A percentile compares a stretch with the other conserved stretches of the same genome.
These are phyloP conservation scores for Peromyscus aztecus DNA, from an alignment of 2,797 vertebrate genomes.

Conservation along the genomic window DNA sequence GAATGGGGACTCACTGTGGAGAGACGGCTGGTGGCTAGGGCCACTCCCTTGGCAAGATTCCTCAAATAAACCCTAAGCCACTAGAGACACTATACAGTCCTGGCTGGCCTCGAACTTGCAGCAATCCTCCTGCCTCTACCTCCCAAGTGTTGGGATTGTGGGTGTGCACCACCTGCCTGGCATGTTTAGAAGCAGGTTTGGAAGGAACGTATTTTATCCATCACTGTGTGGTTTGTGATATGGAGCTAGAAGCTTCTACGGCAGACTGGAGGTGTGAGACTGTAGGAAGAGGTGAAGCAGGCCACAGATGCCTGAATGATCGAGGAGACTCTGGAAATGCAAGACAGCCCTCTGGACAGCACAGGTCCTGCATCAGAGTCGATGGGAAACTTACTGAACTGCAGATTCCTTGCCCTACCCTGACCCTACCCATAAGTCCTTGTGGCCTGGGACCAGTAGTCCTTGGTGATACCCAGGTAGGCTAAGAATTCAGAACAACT, in stretches of 20 bases:
- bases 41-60: background rate
- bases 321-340: background rate
- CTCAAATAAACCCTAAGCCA: accelerated
- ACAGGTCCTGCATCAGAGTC: background rate
- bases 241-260: background rate
- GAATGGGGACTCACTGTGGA: background rate
- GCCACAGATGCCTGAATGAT: background rate
- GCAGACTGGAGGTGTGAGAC: background rate
- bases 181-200: background rate
- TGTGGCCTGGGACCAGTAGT: background rate
- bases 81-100: background rate
- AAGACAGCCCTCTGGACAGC: background rate
- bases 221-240: background rate
- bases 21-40: background rate
- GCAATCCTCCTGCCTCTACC: too few species aligned
- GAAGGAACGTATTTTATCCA: background rate
- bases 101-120: background rate
- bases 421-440: background rate
- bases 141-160: background rate
- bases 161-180: too few species aligned
- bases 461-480: background rate
- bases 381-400: background rate
- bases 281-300: background rate
- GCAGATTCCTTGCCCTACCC: background rate
- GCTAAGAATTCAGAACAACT: background rate